phyloP scores from a whole-genome alignment of 2,888 invertebrate genomes.

The Rhagonycha lutea region DNA sequence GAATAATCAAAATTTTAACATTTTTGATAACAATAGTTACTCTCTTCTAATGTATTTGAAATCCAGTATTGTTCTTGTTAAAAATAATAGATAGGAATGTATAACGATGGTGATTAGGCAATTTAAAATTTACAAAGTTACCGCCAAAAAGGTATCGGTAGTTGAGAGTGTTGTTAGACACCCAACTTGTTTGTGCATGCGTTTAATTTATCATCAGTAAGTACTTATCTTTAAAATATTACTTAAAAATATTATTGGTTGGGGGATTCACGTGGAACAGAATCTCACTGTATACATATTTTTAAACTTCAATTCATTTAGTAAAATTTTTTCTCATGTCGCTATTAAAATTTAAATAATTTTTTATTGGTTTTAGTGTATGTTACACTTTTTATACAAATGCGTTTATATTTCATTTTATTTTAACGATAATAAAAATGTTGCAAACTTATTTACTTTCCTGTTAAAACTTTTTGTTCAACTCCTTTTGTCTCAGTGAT shows the following conservation, averaged over 20 bases:
- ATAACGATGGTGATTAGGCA: not conserved
- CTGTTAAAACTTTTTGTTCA: not conserved
- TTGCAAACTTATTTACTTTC: not conserved
- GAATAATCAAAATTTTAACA: not conserved
- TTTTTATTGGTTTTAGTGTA: not conserved
- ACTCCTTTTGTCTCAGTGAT: not conserved
- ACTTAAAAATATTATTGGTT: not conserved
- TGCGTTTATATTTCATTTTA: not conserved
- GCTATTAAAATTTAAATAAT: not conserved
- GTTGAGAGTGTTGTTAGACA: not conserved
- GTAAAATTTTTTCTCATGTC: not conserved
- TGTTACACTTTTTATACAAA: not conserved
- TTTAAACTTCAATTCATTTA: not conserved
- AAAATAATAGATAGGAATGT: conserved; percentile 8
- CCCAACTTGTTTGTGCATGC: not conserved
- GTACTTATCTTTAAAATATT: not conserved
- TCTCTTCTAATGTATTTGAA: conserved; percentile 14
- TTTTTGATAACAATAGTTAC: conserved; percentile 3
- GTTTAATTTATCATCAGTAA: not conserved
- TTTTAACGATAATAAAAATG: not conserved
- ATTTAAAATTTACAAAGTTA: not conserved
- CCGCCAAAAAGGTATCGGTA: not conserved
- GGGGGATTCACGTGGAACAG: not conserved
- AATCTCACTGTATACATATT: not conserved
- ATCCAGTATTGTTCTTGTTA: conserved; percentile 20